Conservation (phyloP, 2,113 vertebrate genomes). For the Semicossyphus pulcher region DNA sequence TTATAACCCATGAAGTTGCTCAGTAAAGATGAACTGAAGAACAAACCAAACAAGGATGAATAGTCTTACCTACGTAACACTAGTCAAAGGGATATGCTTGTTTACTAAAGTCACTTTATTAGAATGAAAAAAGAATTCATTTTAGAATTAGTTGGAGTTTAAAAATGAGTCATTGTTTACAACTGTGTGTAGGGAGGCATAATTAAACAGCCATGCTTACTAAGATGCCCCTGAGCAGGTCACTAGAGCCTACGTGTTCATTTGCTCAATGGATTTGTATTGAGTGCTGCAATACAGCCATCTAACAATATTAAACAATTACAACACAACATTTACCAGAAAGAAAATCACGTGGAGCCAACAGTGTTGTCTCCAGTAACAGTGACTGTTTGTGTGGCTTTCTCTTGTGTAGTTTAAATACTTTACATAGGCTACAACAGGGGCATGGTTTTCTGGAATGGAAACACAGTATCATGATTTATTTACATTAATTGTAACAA, state of each 20-base stretch:
- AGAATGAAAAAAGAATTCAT: no score
- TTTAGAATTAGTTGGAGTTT: background rate
- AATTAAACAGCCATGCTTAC: background rate
- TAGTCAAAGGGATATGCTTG: background rate
- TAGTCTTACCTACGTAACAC: background rate
- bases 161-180: background rate
- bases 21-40: background rate
- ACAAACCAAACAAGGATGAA: background rate
- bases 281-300: background rate
- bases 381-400: background rate
- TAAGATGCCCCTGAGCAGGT: background rate
- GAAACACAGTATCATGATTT: no score
- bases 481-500: no score
- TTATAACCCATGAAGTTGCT: conserved; percentile 1
- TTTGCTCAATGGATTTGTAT: background rate
- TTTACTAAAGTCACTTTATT: background rate
- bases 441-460: no score
- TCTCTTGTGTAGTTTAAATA: no score
- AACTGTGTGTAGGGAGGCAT: background rate
- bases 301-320: background rate
- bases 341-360: background rate
- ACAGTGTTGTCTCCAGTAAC: background rate
- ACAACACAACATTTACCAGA: background rate
- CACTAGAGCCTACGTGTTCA: background rate
- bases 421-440: no score